Base-by-base conservation (phyloP, 2,797 vertebrate species). In the Arnoldichthys spilopterus region DNA sequence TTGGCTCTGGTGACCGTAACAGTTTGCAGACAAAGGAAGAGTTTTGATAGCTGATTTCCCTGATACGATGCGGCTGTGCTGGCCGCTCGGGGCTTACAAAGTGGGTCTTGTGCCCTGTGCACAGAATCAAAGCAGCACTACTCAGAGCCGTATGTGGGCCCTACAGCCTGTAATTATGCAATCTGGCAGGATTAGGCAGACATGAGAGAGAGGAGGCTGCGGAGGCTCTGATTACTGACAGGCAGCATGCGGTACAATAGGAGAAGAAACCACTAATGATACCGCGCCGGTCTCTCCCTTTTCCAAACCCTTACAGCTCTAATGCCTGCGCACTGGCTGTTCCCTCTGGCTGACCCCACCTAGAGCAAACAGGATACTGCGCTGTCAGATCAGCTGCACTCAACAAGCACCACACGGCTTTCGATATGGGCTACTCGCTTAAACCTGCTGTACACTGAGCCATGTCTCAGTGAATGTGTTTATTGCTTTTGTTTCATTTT, bases 101-200 rank as follows among this genome's bases (percentile, higher is more conserved):
- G 49, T 45, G 45, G 54, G 61, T 56, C 51, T 66, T 20, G 74
- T 54, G 24, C 26, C 37, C 34, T 37, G 32, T n/a, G 24, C 6
- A 34, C 6, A 3, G 56, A 72, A 76, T 81, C 72, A 76, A 73
- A 81, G 76, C 54, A 53, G 28, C 28, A 13, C 73, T 75, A 82
- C 72, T 56, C 47, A 12, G 47, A 62, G 77, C 72, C 54, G 37
- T 70, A 78, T 78, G 47, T 47, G 53, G 67, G 66, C 66, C 66
- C 74, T 45, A 66, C 58, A 76, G 76, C 63, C 76, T 81, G 76
- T 73, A 81, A 85, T 85, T 85, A 85, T 66, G 30, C 69, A 81
- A 85, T 85, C 73, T 43, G 66, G 30, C 18, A 20, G 79, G 76
- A 83, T 83, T 83, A 83, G 30, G 67, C 28, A 47, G 45, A 76